Conservation (phyloP, 2,113 vertebrate genomes). For the Okapia johnstoni region DNA sequence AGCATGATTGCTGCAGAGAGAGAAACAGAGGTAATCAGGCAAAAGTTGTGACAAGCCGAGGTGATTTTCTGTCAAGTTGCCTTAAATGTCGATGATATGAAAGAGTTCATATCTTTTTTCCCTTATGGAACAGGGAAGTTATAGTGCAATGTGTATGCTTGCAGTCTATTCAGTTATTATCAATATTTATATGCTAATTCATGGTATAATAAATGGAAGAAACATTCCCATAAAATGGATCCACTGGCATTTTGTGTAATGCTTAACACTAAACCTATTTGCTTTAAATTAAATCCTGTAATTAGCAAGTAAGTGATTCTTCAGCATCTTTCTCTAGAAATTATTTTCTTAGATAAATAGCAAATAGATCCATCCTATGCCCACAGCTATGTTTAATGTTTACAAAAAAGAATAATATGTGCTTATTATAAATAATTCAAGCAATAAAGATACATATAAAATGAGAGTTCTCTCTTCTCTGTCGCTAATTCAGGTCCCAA, state of each 20-base stretch:
- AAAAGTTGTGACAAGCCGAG: background rate
- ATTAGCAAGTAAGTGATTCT: slow-evolving; percentile 5
- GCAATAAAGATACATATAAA: background rate
- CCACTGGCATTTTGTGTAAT: background rate
- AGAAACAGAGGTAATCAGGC: background rate
- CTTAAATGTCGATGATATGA: background rate
- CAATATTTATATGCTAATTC: slow-evolving; percentile 51
- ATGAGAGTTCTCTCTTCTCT: background rate
- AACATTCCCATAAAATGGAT: background rate
- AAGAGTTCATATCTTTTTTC: background rate
- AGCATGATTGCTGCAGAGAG: background rate
- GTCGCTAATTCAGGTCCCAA: background rate
- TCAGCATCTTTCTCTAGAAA: background rate
- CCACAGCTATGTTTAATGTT: background rate
- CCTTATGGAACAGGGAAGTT: background rate
- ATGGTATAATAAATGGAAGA: background rate
- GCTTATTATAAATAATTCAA: background rate
- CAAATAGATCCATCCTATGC: background rate
- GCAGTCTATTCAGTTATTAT: background rate
- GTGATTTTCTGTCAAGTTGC: background rate
- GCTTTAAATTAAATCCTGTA: background rate
- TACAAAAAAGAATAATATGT: background rate
- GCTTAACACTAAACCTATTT: background rate
- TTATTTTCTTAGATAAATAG: background rate
- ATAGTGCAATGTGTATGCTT: background rate